Evolutionary conservation across 1,140 invertebrate species (phyloP), one percentile per base, ranked within the genome.

Genomic region (Bombus superbus): DNA sequence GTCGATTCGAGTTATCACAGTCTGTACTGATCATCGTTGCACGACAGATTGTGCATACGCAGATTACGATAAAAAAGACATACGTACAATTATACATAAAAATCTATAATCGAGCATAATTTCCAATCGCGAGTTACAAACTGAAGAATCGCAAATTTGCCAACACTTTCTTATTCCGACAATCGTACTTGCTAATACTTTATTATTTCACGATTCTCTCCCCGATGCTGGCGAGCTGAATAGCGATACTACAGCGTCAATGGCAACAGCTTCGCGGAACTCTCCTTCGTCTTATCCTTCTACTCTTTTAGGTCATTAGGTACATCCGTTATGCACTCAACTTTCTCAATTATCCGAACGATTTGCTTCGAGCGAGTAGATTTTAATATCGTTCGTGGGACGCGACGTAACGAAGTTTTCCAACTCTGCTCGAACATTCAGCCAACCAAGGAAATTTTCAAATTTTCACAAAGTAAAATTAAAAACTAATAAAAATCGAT

Each of bases 321-420:
- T 53, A 53, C 18, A 68, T 28, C 59, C 32, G 18, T 38, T 32
- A 28, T 25, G n/a, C 73, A 28, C 28, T 40, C 38, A 64, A 78
- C 75, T 78, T 78, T 44, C 38, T n/a, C 75, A 78, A 78, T 78
- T 78, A 78, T 22, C 28, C 57, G 57, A 42, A 22, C 75, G 38
- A 78, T 64, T 42, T 78, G 28, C 38, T 22, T n/a, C 75, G 57
- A 28, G 38, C 74, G 35, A 40, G 53, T 15, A 22, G 13, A 40
- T 64, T 64, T 62, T 64, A 40, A 53, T 18, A 32, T 35, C 66
- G 66, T 35, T 38, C 18, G 32, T 9, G 8, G 4, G 64, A n/a
- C n/a, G 64, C n/a, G n/a, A 32, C 13, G 35, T 35, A 9, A 35
- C 32, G 8, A 35, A 35, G 6, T 68, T 35, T 40, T 71, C 69